phyloP scores from a whole-genome alignment of 2,888 invertebrate genomes.

The Miltochrista miniata region DNA sequence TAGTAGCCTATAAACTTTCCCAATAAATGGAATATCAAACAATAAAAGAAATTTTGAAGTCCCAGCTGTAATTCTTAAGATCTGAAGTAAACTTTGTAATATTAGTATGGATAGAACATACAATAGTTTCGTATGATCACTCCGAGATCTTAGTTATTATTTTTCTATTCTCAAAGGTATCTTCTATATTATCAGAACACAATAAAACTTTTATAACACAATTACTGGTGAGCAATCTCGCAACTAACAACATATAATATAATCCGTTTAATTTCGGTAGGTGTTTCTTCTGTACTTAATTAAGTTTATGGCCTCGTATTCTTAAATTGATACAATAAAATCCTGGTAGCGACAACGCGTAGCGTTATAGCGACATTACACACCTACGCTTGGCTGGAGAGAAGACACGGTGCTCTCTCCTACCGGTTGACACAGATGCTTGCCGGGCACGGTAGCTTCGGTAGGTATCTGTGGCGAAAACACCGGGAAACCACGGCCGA shows the following conservation, averaged over 20 bases:
- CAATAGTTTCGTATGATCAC: background rate
- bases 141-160: background rate
- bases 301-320: constrained; percentile 55
- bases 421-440: too few relatives aligned
- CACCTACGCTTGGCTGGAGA: constrained; percentile 16
- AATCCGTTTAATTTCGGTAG: constrained; percentile 50
- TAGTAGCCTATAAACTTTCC: too few relatives aligned
- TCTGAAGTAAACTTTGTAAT: too few relatives aligned
- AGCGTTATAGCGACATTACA: constrained; percentile 31
- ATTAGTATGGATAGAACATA: too few relatives aligned
- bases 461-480: too few relatives aligned
- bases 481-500: too few relatives aligned
- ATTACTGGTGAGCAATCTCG: constrained; percentile 41
- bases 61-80: too few relatives aligned
- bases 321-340: constrained; percentile 57
- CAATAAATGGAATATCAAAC: too few relatives aligned
- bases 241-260: constrained; percentile 36
- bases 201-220: constrained; percentile 45
- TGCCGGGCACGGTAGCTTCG: too few relatives aligned
- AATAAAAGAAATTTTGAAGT: too few relatives aligned
- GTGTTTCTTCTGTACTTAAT: constrained; percentile 58
- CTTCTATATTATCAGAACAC: constrained; percentile 14
- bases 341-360: constrained; percentile 39
- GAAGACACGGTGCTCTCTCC: background rate
- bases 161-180: background rate